Evolutionary conservation across 2,797 vertebrate genomes (phyloP).

Genomic region (Valencia hispanica): DNA sequence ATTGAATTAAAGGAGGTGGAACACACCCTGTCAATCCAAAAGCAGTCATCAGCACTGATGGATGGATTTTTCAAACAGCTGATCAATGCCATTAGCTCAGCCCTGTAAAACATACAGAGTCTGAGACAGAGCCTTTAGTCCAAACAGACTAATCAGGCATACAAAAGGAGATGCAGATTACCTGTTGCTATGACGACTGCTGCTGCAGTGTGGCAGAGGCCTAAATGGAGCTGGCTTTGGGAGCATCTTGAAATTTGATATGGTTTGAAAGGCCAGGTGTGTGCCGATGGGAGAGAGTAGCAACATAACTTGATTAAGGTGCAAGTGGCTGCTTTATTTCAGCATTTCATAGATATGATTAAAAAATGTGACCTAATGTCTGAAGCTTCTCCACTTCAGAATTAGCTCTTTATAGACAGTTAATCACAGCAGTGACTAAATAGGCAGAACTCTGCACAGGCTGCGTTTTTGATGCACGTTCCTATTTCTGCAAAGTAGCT

Average conservation of each 20-base stretch:
- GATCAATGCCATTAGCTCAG: slow-evolving; percentile 62
- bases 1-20: slow-evolving; percentile 58
- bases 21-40: slow-evolving; percentile 53
- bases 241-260: slow-evolving; percentile 63
- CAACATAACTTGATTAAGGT: slow-evolving; percentile 22
- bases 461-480: slow-evolving; percentile 28
- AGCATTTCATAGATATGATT: neutral
- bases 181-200: slow-evolving; percentile 85
- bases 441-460: slow-evolving; percentile 7
- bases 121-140: slow-evolving; percentile 37
- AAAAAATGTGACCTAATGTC: neutral
- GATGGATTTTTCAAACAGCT: slow-evolving; percentile 68
- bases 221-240: slow-evolving; percentile 51
- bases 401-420: neutral
- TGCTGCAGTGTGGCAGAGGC: slow-evolving; percentile 71
- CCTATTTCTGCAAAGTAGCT: slow-evolving; percentile 66
- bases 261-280: slow-evolving; percentile 61
- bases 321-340: slow-evolving; percentile 1
- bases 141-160: slow-evolving; percentile 70
- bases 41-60: slow-evolving; percentile 58
- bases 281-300: slow-evolving; percentile 29
- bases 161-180: slow-evolving; percentile 82
- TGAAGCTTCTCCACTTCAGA: neutral
- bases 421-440: neutral
- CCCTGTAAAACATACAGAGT: slow-evolving; percentile 38